Evolutionary conservation across 2,113 vertebrate species (phyloP), one percentile per base, ranked within the genome.

Genomic region (Mesocricetus auratus): DNA sequence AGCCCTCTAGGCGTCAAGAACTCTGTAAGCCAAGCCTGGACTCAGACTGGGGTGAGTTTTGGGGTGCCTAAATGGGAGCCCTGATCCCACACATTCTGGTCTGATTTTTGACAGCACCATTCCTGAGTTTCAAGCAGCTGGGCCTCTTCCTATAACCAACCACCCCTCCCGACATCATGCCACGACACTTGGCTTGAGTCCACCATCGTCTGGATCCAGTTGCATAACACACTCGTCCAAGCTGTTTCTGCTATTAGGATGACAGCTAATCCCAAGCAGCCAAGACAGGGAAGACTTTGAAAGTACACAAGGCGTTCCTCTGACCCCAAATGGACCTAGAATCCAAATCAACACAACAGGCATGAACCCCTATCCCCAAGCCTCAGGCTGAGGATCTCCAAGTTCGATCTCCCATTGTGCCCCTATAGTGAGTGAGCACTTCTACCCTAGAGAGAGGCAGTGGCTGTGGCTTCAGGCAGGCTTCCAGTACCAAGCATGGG

Each of bases 201-300:
- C 93, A n/a, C 79, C 90, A 4, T 66, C 15, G 89, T 96, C 96
- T 93, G 96, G 89, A 39, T 94, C 77, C 81, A 78, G 95, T 95
- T 97, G 95, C 93, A 73, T 94, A 97, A 97, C 96, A 89, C 71
- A 13, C 96, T 83, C 56, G 0, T 88, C 88, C 95, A 69, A 97
- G 95, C 97, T 97, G 97, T 97, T 95, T 97, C 97, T 96, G 97
- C 96, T 94, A 96, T 97, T 92, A 97, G 82, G 95, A 95, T 95
- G 97, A 98, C 97, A 96, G 92, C 97, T 95, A 86, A 86, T 62
- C 91, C 95, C 95, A 31, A 60, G 95, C 92, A 95, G 96, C 97
- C 96, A 95, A 93, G 93, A 97, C 86, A 95, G 87, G 73, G 81
- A 71, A 71, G 90, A 92, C 93, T 95, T 93, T 94, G 93, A 92